These are phyloP conservation scores for Melanerpes aurifrons DNA, from an alignment of 2,113 vertebrate genomes.

Conservation along the genomic window DNA sequence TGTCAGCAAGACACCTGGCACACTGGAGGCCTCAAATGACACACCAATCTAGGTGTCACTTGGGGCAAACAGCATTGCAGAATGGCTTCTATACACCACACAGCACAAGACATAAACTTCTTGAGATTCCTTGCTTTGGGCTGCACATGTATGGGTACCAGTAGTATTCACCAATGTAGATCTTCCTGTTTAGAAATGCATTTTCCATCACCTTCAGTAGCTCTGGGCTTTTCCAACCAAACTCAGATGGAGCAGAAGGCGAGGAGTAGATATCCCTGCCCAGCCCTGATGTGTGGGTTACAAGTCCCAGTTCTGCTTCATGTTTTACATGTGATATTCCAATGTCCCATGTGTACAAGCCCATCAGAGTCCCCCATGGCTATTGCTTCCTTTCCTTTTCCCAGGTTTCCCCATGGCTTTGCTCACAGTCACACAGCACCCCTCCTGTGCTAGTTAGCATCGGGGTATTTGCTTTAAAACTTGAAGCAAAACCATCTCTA, in stretches of 20 bases:
- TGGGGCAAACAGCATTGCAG: neutral
- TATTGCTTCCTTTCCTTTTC: rapidly evolving
- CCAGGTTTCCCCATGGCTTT: neutral
- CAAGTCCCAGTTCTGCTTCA: neutral
- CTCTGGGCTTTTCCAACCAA: neutral
- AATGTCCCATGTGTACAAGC: neutral
- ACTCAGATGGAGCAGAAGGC: neutral
- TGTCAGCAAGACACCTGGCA: neutral
- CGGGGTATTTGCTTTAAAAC: neutral
- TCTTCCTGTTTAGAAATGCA: neutral
- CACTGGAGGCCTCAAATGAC: neutral
- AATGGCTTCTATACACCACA: neutral
- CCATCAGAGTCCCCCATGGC: neutral
- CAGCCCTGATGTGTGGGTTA: neutral
- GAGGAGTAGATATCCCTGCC: neutral
- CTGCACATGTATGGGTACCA: neutral
- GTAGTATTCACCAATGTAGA: neutral
- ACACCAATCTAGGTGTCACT: neutral
- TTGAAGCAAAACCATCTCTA: neutral
- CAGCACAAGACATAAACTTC: neutral
- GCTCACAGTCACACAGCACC: neutral
- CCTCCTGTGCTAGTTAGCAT: neutral
- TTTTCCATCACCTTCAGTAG: neutral
- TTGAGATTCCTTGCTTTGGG: neutral
- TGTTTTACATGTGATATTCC: neutral